Conservation (phyloP, 2,113 vertebrate genomes). For the Oceanodroma tethys region DNA sequence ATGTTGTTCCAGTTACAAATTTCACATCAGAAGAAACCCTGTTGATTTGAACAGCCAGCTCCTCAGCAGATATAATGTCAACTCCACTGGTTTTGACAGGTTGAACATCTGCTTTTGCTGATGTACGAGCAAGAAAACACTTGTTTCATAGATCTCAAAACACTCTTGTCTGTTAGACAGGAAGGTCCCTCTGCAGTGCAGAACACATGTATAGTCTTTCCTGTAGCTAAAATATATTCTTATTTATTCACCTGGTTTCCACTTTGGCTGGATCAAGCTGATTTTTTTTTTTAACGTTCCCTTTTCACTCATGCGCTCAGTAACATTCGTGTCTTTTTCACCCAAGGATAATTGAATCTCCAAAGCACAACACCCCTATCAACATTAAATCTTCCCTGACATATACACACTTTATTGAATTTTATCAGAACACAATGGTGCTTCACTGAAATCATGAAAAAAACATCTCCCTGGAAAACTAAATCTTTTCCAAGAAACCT, state of each 20-base stretch:
- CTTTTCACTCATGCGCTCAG: background rate
- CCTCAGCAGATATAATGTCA: background rate
- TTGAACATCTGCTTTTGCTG: slow-evolving; percentile 10
- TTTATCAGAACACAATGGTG: background rate
- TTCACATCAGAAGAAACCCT: background rate
- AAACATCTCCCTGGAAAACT: background rate
- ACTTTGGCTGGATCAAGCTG: background rate
- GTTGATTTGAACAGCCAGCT: background rate
- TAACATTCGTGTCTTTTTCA: background rate
- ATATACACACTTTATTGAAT: background rate
- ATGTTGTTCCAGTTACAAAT: background rate
- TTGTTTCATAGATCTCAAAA: background rate
- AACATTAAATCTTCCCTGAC: slow-evolving; percentile 26
- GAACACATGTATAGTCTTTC: background rate
- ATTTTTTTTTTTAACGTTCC: background rate
- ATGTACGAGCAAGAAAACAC: background rate
- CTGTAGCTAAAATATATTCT: background rate
- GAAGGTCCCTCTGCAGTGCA: background rate
- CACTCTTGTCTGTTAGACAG: background rate
- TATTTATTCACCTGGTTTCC: background rate
- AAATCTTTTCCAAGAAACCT: background rate
- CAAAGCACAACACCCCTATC: background rate
- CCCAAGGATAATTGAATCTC: slow-evolving; percentile 3
- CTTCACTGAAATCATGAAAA: background rate
- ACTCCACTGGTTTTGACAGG: background rate